A percentile compares a stretch with the other conserved stretches of the same genome.
Conservation (phyloP, 2,113 vertebrate species). For the Odocoileus hemionus region DNA sequence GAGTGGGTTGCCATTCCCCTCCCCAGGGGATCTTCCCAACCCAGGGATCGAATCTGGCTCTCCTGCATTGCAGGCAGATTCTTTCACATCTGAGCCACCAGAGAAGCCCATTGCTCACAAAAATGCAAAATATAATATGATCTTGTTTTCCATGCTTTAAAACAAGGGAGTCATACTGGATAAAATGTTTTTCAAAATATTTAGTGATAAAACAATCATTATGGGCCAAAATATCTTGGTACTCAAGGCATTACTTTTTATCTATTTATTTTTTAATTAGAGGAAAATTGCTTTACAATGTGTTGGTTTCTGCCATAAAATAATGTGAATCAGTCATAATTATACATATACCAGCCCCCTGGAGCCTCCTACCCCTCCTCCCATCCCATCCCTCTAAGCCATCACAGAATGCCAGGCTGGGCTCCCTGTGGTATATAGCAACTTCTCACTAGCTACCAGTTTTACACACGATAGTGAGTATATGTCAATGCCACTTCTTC, state of each 20-base stretch:
- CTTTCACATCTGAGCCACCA: neutral
- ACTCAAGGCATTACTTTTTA: neutral
- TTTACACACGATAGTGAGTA: neutral
- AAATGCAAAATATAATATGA: neutral
- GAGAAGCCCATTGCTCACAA: neutral
- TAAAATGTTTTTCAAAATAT: neutral
- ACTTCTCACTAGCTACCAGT: neutral
- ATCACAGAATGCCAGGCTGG: neutral
- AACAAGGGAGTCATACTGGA: neutral
- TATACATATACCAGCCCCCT: neutral
- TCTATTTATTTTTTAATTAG: neutral
- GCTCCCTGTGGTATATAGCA: neutral
- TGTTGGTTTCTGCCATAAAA: neutral
- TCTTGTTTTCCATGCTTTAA: neutral
- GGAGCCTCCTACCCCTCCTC: neutral
- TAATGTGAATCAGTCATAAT: neutral
- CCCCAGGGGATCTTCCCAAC: neutral
- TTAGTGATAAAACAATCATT: neutral
- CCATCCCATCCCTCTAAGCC: neutral
- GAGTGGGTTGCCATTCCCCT: neutral
- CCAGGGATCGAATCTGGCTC: neutral
- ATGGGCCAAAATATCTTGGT: neutral
- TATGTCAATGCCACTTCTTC: neutral
- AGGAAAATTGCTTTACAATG: neutral
- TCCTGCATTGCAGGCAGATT: neutral